Evolutionary conservation across 2,113 vertebrate species (phyloP).

Genomic region (Dryoscopus gambensis): DNA sequence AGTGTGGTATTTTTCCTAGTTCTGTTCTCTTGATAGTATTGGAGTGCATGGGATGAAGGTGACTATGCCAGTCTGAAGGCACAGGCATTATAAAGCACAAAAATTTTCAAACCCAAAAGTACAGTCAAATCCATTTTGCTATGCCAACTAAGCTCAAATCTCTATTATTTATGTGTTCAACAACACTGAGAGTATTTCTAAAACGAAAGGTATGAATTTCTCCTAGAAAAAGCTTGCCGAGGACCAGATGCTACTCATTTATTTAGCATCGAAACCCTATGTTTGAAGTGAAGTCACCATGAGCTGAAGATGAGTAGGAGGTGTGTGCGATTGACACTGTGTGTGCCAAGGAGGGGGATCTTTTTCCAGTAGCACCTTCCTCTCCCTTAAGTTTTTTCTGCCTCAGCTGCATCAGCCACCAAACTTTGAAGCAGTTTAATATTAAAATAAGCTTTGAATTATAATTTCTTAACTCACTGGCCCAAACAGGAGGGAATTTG

Average conservation of each 20-base stretch:
- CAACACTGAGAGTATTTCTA: not conserved
- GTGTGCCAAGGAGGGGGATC: not conserved
- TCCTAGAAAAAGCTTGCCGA: not conserved
- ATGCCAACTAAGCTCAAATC: not conserved
- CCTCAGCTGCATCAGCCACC: not conserved
- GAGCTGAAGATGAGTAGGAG: conserved; percentile 20
- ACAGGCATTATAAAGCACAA: not conserved
- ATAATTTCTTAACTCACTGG: not conserved
- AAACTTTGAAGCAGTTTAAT: not conserved
- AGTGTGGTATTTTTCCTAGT: not conserved
- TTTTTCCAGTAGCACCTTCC: not conserved
- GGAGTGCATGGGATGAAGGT: not conserved
- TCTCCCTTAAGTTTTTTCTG: not conserved
- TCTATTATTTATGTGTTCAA: not conserved
- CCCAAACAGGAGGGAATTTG: not conserved
- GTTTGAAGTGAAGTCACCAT: not conserved
- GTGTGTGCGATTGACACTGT: not conserved
- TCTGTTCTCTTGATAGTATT: not conserved
- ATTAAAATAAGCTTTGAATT: not conserved
- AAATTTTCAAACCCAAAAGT: not conserved
- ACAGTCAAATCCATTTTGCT: not conserved
- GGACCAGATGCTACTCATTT: not conserved
- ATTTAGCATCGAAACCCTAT: not conserved
- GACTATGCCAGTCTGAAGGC: not conserved
- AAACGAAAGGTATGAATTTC: not conserved